Evolutionary conservation across 2,888 invertebrate species (phyloP).

Genomic region (Caenorhabditis doughertyi): DNA sequence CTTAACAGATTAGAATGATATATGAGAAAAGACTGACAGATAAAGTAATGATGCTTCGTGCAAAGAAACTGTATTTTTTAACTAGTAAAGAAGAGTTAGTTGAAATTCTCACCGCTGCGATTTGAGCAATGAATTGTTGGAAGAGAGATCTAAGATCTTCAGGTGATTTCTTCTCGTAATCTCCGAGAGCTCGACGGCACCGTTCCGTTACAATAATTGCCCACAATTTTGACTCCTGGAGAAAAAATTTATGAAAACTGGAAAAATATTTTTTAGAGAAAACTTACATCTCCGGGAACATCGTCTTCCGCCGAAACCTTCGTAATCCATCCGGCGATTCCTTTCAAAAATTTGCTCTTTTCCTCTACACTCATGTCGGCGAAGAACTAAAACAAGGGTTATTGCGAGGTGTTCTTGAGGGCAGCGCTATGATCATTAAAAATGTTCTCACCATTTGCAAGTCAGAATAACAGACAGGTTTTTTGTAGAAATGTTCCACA

Average conservation of each 20-base stretch:
- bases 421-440: too few species aligned
- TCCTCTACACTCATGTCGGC: slow-evolving; percentile 10
- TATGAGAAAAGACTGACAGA: not conserved
- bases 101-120: slow-evolving; percentile 38
- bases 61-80: too few species aligned
- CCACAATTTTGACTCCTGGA: slow-evolving; percentile 59
- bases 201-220: slow-evolving; percentile 48
- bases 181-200: slow-evolving; percentile 54
- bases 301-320: slow-evolving; percentile 35
- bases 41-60: too few species aligned
- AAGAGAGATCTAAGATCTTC: slow-evolving; percentile 34
- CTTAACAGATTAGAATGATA: not conserved
- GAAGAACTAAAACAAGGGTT: slow-evolving; percentile 40
- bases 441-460: slow-evolving; percentile 52
- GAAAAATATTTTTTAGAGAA: too few species aligned
- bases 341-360: slow-evolving; percentile 33
- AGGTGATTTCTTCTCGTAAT: slow-evolving; percentile 34
- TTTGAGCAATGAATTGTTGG: slow-evolving; percentile 63
- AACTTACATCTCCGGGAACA: slow-evolving; percentile 26
- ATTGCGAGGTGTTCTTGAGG: not conserved
- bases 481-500: slow-evolving; percentile 90
- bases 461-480: slow-evolving; percentile 91
- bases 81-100: not conserved
- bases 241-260: not conserved
- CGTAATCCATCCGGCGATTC: slow-evolving; percentile 32